Evolutionary conservation across 2,888 invertebrate species (phyloP), one percentile per base, ranked within the genome.

Genomic region (Perdita meconis): DNA sequence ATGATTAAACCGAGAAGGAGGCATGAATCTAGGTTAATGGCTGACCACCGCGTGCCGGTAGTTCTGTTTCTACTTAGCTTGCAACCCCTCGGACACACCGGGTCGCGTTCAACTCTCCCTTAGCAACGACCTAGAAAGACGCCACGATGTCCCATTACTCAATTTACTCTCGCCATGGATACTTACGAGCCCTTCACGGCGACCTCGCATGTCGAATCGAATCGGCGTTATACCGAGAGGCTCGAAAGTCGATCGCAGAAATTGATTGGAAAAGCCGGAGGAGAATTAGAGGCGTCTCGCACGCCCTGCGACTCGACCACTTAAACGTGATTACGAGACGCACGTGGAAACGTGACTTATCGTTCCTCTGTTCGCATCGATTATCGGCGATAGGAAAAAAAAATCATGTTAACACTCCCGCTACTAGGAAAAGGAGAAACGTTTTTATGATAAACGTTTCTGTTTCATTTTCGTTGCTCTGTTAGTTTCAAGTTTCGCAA

Each of bases 51-150:
- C 65, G 69, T 69, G 71, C 40, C 67, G 57, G 16, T 65, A 76
- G 55, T 63, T 61, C 70, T 64, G 72, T 38, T 50, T 69, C 72
- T 44, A 68, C 73, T 85, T 83, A 70, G 65, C 38, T 51, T 70
- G 73, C 67, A 84, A 68, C 73, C 81, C 78, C 53, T 34, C n/a
- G 5, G 19, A 24, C 63, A 13, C 65, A 6, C 24, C 47, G 40
- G 38, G 34, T 38, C 57, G 76, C 16, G 56, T 13, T 10, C 40
- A 30, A 47, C 30, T 16, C 63, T 78, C 81, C 84, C 88, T 71
- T 86, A 78, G 85, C 84, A 84, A 86, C 88, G 82, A 74, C 82
- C 84, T 83, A 74, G 69, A 72, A 68, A 80, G 88, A 85, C 89
- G 89, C 88, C 89, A 85, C 69, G 68, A 60, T 87, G 87, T 88